Evolutionary conservation across 2,888 invertebrate species (phyloP).

Genomic region (Chloroclysta siterata): DNA sequence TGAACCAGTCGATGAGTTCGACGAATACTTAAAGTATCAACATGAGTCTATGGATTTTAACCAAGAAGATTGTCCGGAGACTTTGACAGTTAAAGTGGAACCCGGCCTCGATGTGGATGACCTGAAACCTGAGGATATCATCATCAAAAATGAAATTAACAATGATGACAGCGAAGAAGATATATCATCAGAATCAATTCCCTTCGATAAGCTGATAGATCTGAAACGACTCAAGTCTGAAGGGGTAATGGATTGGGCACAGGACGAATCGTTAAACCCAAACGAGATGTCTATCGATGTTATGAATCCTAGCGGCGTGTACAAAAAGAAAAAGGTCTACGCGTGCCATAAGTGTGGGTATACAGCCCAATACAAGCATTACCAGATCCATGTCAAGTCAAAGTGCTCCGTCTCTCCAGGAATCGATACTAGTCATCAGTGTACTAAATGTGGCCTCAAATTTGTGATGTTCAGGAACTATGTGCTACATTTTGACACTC

Average conservation of each 20-base stretch:
- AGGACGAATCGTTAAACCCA: background rate
- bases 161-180: background rate
- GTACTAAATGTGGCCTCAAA: conserved; percentile 43
- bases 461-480: conserved; percentile 42
- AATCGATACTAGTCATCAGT: conserved; percentile 6
- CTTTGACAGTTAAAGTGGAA: conserved; percentile 16
- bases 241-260: background rate
- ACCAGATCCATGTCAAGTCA: conserved; percentile 8
- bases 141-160: conserved; percentile 19
- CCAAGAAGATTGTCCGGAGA: conserved; percentile 2
- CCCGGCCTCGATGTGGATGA: conserved; percentile 2
- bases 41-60: background rate
- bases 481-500: conserved; percentile 47
- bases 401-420: conserved; percentile 1
- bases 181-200: background rate
- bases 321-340: conserved; percentile 24
- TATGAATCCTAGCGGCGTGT: background rate
- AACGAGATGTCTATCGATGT: conserved; percentile 12
- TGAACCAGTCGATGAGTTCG: conserved; percentile 19
- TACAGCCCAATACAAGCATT: conserved; percentile 24
- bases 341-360: conserved; percentile 35
- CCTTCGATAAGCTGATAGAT: background rate
- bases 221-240: too few species aligned
- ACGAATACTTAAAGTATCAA: conserved; percentile 3
- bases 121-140: background rate